Base-by-base conservation (phyloP, 30 jellyfish, hydroid and myxozoan species). In the Chrysaora quinquecirrha region DNA sequence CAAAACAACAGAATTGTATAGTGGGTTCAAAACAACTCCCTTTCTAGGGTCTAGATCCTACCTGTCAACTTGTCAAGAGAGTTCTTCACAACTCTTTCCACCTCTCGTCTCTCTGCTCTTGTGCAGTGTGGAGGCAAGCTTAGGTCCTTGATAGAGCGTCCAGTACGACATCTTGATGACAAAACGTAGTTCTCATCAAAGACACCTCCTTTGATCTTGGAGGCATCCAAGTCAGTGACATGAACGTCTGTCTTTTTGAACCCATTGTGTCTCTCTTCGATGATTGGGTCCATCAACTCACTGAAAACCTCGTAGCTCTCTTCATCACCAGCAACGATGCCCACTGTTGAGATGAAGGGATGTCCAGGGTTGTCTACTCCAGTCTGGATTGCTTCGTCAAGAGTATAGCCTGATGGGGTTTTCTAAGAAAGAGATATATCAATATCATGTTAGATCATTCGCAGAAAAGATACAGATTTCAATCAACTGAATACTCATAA, bases 351-450 rank as follows among this genome's bases (percentile, higher is more conserved):
- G 31, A 87, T 87, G 78, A 87, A 87, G 19, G 96, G 96, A 54
- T 87, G 96, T 25, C 96, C 96, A 2, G 96, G 96, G 84, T 87
- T 87, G 65, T 87, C 96, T 7, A 87, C 96, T 25, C 96, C 96
- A 0, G 96, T 87, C 61, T 87, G 96, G 61, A 87, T 87, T 49
- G 96, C 96, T 78, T 87, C 89, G 76, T 87, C 96, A 23, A 87
- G 89, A 11, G 96, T 78, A 73, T 18, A 87, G 34, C 96, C 96
- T 19, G 85, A 33, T 60, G 96, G 71, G 0, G 96, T 87, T 16
- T 32, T 30, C 96, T 87, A 54, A 30, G n/a, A n/a, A n/a, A n/a
- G n/a, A n/a, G n/a, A n/a, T n/a, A n/a, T n/a, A n/a, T n/a, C n/a
- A n/a, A n/a, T n/a, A n/a, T n/a, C n/a, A n/a, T n/a, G n/a, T n/a